These are phyloP conservation scores for Myotis planiceps DNA, from an alignment of 2,797 vertebrate genomes.

Conservation along the genomic window DNA sequence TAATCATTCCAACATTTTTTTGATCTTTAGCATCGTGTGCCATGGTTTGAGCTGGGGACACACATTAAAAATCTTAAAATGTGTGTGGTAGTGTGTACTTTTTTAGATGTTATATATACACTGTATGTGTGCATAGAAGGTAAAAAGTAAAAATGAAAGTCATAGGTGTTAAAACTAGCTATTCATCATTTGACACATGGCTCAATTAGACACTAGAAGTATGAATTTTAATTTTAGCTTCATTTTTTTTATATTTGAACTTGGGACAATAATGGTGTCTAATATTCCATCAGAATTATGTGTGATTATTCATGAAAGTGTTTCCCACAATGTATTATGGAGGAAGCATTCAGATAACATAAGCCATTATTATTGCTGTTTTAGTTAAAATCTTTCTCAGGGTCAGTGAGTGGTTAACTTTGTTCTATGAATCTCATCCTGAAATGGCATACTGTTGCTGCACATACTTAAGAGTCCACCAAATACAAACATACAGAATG, in stretches of 20 bases:
- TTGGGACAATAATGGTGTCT: neutral
- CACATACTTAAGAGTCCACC: neutral
- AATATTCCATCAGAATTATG: neutral
- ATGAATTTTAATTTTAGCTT: neutral
- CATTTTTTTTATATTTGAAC: neutral
- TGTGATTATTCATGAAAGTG: neutral
- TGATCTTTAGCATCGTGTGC: neutral
- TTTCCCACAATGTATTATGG: neutral
- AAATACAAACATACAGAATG: neutral
- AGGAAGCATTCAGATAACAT: neutral
- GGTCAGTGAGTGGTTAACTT: neutral
- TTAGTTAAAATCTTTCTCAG: neutral
- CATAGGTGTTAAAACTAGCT: neutral
- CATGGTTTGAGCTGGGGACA: neutral
- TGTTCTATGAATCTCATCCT: neutral
- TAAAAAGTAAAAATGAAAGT: neutral
- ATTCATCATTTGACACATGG: neutral
- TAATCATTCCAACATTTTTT: neutral
- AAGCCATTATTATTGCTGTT: neutral
- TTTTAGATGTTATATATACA: neutral
- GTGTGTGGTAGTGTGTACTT: neutral
- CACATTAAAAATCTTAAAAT: neutral
- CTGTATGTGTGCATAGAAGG: neutral
- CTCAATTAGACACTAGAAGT: neutral
- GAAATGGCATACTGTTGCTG: neutral